Conservation (phyloP, 2,113 vertebrate species). For the Ploceus nigricollis region DNA sequence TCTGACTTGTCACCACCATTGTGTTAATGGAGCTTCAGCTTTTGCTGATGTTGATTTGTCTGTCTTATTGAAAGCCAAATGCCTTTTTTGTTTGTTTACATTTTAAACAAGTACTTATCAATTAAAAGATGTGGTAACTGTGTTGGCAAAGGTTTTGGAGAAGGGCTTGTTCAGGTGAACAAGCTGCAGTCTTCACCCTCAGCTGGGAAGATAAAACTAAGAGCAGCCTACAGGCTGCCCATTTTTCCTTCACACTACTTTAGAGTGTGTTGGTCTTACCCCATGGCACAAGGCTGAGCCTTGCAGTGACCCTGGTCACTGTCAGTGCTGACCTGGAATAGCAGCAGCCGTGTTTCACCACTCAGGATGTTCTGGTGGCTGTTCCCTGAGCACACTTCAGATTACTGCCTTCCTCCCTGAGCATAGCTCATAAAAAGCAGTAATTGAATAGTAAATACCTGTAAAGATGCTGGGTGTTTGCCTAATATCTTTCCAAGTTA, state of each 20-base stretch:
- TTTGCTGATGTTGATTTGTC: background rate
- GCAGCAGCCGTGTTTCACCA: background rate
- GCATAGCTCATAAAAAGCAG: background rate
- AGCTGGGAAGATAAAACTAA: background rate
- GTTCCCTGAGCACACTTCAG: background rate
- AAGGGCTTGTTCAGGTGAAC: background rate
- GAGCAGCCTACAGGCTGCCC: background rate
- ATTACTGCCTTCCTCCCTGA: background rate
- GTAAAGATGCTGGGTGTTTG: background rate
- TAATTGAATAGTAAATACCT: background rate
- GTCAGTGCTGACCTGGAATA: background rate
- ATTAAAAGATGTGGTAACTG: background rate
- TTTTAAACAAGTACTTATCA: background rate
- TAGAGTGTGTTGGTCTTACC: background rate
- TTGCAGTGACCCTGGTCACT: background rate
- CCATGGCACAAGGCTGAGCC: background rate
- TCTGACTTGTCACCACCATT: background rate
- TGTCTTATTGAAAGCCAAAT: background rate
- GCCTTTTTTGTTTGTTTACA: background rate
- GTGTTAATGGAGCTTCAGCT: background rate
- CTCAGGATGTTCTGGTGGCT: accelerated
- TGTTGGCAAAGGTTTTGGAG: background rate
- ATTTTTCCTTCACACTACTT: background rate
- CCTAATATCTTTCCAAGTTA: background rate
- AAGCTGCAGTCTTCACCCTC: background rate